Percentiles rank a stretch among this genome's conserved stretches.
Conservation (phyloP, 2,888 invertebrate genomes). For the Eueremaeus valkanovi region DNA sequence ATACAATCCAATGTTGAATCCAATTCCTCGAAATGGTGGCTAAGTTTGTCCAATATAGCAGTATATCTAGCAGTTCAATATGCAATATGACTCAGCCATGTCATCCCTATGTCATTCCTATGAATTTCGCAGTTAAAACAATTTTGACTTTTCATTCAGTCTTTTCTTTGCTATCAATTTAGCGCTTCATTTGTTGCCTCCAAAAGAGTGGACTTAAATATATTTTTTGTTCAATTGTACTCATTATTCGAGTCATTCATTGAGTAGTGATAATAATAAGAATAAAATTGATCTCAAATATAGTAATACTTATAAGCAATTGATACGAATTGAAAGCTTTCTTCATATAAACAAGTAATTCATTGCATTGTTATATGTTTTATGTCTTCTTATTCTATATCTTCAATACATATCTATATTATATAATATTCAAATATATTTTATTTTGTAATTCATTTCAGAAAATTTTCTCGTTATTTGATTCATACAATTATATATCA, state of each 20-base stretch:
- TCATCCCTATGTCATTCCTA: neutral
- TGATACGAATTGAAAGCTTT: neutral
- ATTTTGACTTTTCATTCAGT: too few relatives aligned
- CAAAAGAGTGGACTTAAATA: too few relatives aligned
- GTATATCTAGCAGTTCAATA: neutral
- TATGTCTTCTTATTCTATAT: neutral
- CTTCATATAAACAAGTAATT: neutral
- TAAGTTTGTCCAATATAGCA: neutral
- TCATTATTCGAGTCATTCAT: conserved; percentile 1
- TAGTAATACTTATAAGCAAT: conserved; percentile 5
- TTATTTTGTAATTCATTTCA: too few relatives aligned
- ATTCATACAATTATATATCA: too few relatives aligned
- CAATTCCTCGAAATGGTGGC: neutral
- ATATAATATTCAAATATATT: too few relatives aligned
- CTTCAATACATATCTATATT: too few relatives aligned
- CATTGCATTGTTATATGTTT: neutral
- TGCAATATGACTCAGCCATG: neutral
- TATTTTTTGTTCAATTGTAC: neutral
- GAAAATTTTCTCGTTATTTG: too few relatives aligned
- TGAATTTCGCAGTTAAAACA: too few relatives aligned
- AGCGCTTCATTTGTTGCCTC: neutral
- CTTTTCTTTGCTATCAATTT: neutral
- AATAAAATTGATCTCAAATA: neutral
- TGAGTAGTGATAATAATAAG: neutral
- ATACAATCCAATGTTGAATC: too few relatives aligned